These are phyloP conservation scores for Sebastes steindachneri DNA, from an alignment of 2,797 vertebrate species.

Conservation along the genomic window DNA sequence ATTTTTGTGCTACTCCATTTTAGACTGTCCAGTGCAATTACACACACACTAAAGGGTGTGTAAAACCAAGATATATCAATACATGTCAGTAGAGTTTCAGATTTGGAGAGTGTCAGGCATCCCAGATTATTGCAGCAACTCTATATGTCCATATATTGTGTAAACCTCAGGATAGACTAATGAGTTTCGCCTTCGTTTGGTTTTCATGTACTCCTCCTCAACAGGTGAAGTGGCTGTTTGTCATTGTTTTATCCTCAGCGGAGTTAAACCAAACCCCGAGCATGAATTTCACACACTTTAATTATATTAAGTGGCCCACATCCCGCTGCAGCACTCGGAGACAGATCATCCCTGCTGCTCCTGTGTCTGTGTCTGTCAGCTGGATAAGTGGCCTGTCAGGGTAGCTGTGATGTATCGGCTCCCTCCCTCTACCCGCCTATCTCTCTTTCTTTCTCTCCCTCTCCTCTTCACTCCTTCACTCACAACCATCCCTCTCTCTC, in stretches of 20 bases:
- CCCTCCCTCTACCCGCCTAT: conserved; percentile 11
- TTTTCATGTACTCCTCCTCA: background rate
- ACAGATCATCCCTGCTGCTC: conserved; percentile 65
- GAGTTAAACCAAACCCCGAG: conserved; percentile 41
- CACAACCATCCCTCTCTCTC: conserved; percentile 12
- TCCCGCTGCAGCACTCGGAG: conserved; percentile 48
- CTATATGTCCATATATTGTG: background rate
- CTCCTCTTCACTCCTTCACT: conserved; percentile 9
- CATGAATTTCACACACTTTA: conserved; percentile 57
- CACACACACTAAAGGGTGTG: background rate
- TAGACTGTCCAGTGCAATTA: background rate
- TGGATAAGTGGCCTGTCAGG: conserved; percentile 74
- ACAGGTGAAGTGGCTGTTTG: conserved; percentile 8
- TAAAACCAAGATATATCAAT: background rate
- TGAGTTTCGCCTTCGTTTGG: background rate
- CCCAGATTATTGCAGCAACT: background rate
- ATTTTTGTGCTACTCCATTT: background rate
- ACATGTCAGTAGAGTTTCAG: background rate
- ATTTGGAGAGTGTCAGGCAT: background rate
- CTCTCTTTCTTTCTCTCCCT: background rate
- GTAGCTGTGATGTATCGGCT: conserved; percentile 65
- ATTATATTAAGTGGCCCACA: conserved; percentile 69
- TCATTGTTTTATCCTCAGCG: conserved; percentile 22
- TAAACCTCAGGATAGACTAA: background rate
- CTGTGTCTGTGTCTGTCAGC: conserved; percentile 69